Evolutionary conservation across 2,888 invertebrate species (phyloP).

Genomic region (Lithophane semibrunnea): DNA sequence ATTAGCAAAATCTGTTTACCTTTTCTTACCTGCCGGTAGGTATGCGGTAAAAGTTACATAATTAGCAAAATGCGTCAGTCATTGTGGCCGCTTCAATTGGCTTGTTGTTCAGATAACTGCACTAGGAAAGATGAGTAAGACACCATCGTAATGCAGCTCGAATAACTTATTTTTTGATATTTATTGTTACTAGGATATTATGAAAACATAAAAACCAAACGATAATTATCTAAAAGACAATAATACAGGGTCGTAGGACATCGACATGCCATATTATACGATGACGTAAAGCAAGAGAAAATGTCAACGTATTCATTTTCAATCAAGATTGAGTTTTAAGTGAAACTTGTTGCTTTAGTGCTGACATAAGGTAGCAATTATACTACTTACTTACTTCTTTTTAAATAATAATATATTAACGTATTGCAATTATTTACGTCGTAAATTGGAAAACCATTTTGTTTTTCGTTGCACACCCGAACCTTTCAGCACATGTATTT

Average conservation of each 20-base stretch:
- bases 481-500: neutral
- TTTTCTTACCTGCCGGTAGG: neutral
- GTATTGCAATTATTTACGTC: neutral
- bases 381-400: slow-evolving; percentile 1
- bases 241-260: neutral
- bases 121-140: slow-evolving; percentile 49
- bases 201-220: slow-evolving; percentile 18
- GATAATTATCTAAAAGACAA: neutral
- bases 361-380: slow-evolving; percentile 10
- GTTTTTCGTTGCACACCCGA: neutral
- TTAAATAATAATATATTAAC: slow-evolving; percentile 7
- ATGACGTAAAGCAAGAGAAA: slow-evolving; percentile 5
- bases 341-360: slow-evolving; percentile 8
- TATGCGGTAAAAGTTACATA: slow-evolving; percentile 17
- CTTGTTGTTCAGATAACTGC: slow-evolving; percentile 40
- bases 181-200: slow-evolving; percentile 11
- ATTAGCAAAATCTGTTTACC: neutral
- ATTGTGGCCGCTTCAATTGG: slow-evolving; percentile 40
- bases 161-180: slow-evolving; percentile 14
- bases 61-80: slow-evolving; percentile 35
- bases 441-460: neutral
- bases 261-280: neutral
- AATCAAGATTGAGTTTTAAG: slow-evolving; percentile 16
- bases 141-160: slow-evolving; percentile 31
- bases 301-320: slow-evolving; percentile 16